phyloP scores from a whole-genome alignment of 1,140 invertebrate genomes.

The Episyrphus balteatus region DNA sequence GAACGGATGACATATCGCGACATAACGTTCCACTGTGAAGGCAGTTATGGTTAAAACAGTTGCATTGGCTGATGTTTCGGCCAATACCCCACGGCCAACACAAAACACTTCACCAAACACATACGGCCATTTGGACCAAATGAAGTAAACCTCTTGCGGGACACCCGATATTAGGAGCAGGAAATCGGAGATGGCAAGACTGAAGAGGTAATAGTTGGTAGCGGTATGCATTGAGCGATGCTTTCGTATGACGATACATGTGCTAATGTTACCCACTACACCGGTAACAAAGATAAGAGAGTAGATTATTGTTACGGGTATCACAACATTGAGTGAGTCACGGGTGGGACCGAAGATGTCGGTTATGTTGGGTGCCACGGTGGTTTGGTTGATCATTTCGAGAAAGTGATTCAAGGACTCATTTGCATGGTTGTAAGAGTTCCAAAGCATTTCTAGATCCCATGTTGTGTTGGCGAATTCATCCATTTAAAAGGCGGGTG shows the following conservation, averaged over 20 bases:
- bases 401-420: too few species aligned
- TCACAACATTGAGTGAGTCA: constrained; percentile 57
- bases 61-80: constrained; percentile 86
- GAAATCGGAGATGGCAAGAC: constrained; percentile 85
- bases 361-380: neutral
- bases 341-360: constrained; percentile 26
- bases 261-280: constrained; percentile 80
- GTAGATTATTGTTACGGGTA: constrained; percentile 74
- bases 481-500: too few species aligned
- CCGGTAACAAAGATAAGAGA: constrained; percentile 74
- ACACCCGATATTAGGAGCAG: constrained; percentile 69
- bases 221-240: constrained; percentile 90
- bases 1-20: constrained; percentile 89
- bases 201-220: constrained; percentile 90
- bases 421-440: too few species aligned
- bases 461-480: too few species aligned
- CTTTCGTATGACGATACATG: constrained; percentile 81
- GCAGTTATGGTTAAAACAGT: constrained; percentile 87
- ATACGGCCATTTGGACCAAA: constrained; percentile 82
- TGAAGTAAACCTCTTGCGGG: constrained; percentile 74
- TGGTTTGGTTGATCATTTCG: neutral
- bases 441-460: too few species aligned
- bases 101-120: constrained; percentile 79
- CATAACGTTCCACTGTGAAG: constrained; percentile 90
- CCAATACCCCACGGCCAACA: constrained; percentile 66